Evolutionary conservation across 1,140 invertebrate genomes (phyloP).

Genomic region (Daktulosphaira vitifoliae): DNA sequence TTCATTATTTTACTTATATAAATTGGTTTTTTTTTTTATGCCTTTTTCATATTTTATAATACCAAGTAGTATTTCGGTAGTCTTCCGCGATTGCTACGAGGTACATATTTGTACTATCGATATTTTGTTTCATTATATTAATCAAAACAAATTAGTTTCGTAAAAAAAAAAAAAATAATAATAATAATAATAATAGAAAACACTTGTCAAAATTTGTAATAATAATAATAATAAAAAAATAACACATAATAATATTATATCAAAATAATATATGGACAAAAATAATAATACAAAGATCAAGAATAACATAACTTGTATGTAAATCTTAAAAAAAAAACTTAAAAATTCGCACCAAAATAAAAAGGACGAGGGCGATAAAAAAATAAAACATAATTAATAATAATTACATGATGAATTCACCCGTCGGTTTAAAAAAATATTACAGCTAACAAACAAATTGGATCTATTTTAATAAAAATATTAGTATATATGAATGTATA

Average conservation of each 20-base stretch:
- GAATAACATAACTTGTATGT: conserved; percentile 14
- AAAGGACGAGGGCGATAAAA: conserved; percentile 28
- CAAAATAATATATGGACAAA: neutral
- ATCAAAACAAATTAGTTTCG: conserved; percentile 19
- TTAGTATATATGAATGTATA: no score
- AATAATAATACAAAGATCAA: neutral
- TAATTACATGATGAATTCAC: neutral
- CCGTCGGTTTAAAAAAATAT: neutral
- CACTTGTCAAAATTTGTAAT: conserved; percentile 15
- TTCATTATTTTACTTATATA: conserved; percentile 18
- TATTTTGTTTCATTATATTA: conserved; percentile 30
- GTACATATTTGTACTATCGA: conserved; percentile 33
- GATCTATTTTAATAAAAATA: no score
- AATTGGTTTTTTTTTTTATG: conserved; percentile 9
- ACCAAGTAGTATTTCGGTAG: conserved; percentile 19
- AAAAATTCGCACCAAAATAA: conserved; percentile 32
- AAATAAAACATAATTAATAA: conserved; percentile 13
- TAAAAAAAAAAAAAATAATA: conserved; percentile 5
- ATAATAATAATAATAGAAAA: conserved; percentile 18
- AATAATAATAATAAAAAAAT: neutral
- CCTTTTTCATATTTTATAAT: neutral
- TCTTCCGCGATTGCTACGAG: conserved; percentile 30
- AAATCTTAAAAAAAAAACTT: conserved; percentile 15
- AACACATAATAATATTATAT: conserved; percentile 13
- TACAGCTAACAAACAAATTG: no score